Evolutionary conservation across 2,888 invertebrate genomes (phyloP).

Genomic region (Chaetogeoica ovagalla): DNA sequence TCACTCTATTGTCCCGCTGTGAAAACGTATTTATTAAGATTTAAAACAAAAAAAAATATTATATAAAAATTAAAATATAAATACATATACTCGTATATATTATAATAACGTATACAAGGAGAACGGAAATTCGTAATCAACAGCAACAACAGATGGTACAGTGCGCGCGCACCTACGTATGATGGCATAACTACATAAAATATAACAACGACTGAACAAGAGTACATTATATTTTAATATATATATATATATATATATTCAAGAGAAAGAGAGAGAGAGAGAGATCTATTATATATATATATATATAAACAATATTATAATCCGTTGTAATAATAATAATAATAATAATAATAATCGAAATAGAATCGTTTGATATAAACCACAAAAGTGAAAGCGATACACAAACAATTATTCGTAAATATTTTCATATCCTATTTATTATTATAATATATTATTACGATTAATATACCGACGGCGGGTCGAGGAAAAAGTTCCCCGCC

Average conservation of each 20-base stretch:
- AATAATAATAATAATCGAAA: neutral
- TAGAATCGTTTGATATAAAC: constrained; percentile 2
- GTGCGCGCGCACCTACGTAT: too few relatives aligned
- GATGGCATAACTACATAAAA: too few relatives aligned
- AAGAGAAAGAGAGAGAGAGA: too few relatives aligned
- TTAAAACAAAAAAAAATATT: too few relatives aligned
- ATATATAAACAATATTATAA: constrained; percentile 6
- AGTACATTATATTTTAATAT: neutral
- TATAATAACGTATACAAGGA: too few relatives aligned
- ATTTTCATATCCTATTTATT: neutral
- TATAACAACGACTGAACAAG: too few relatives aligned
- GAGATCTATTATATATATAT: neutral
- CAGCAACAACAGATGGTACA: too few relatives aligned
- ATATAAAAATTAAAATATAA: too few relatives aligned
- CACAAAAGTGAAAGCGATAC: constrained; percentile 37
- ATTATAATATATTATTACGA: neutral
- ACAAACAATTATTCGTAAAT: neutral
- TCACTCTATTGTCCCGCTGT: too few relatives aligned
- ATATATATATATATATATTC: neutral
- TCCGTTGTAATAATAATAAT: neutral
- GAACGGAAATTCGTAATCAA: too few relatives aligned
- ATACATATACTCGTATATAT: too few relatives aligned
- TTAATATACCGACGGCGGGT: neutral
- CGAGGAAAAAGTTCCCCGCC: constrained; percentile 14
- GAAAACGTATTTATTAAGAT: too few relatives aligned